Percentiles rank a stretch among this genome's conserved stretches.
Conservation (phyloP, 2,888 invertebrate genomes). For the Drosophila birchii region DNA sequence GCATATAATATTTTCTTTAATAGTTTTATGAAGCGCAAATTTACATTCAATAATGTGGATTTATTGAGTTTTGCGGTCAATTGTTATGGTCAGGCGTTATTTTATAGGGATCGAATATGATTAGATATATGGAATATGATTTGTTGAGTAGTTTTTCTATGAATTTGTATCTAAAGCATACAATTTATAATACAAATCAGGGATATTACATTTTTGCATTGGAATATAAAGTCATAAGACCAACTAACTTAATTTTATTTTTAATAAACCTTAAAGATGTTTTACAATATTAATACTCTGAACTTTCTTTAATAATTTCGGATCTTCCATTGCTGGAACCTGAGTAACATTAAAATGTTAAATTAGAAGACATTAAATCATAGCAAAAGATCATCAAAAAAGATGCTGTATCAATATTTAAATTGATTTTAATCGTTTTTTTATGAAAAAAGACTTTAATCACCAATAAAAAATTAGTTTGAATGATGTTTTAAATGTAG, state of each 20-base stretch:
- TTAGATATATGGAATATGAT: background rate
- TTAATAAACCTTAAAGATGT: background rate
- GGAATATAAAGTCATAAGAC: background rate
- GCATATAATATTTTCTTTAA: constrained; percentile 59
- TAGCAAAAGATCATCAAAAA: no score
- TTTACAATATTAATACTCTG: background rate
- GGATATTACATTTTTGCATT: no score
- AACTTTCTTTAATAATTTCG: background rate
- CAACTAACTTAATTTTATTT: background rate
- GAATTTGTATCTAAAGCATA: background rate
- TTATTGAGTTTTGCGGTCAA: constrained; percentile 16
- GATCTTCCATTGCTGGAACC: background rate
- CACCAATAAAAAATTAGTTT: background rate
- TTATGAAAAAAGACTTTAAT: background rate
- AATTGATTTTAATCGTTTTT: no score
- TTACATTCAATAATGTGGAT: constrained; percentile 52
- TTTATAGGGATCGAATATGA: background rate
- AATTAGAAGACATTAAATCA: background rate
- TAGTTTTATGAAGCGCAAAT: constrained; percentile 64
- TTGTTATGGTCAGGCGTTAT: background rate
- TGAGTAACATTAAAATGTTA: background rate
- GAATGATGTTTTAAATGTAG: background rate
- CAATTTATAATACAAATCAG: background rate
- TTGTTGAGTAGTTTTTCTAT: background rate
- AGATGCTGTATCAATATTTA: no score